Conservation (phyloP, 2,113 vertebrate genomes). For the Oxyura jamaicensis region DNA sequence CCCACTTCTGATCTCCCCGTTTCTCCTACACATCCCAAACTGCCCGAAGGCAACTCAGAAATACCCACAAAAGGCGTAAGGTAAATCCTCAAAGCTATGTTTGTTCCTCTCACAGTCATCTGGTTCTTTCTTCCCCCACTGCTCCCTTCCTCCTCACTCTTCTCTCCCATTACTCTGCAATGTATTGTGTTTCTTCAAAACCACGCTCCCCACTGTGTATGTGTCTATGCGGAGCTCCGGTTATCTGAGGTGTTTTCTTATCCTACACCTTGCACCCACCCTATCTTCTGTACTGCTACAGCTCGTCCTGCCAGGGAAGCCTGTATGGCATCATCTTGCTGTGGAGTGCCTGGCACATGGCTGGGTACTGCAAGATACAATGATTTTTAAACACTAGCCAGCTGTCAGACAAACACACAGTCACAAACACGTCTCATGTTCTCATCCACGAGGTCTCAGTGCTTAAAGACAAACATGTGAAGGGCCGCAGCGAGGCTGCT, state of each 20-base stretch:
- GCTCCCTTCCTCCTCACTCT: not conserved
- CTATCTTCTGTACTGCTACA: accelerated
- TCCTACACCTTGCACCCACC: not conserved
- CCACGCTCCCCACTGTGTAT: not conserved
- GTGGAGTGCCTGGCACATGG: accelerated
- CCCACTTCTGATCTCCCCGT: not conserved
- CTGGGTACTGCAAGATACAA: not conserved
- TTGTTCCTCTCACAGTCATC: not conserved
- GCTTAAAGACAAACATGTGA: not conserved
- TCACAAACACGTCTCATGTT: not conserved
- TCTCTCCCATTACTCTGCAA: not conserved
- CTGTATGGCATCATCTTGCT: not conserved
- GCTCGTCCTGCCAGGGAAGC: not conserved
- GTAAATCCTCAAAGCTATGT: not conserved
- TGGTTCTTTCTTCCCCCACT: not conserved
- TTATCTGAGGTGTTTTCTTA: not conserved
- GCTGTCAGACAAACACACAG: not conserved
- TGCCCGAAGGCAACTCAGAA: conserved; percentile 23
- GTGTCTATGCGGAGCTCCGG: not conserved
- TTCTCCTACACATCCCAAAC: not conserved
- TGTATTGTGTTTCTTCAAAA: not conserved
- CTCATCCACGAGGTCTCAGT: not conserved
- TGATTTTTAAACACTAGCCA: not conserved
- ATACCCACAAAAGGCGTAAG: not conserved
- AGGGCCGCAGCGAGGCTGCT: not conserved